Conservation (phyloP, 2,888 invertebrate genomes). For the Magallana nippona region DNA sequence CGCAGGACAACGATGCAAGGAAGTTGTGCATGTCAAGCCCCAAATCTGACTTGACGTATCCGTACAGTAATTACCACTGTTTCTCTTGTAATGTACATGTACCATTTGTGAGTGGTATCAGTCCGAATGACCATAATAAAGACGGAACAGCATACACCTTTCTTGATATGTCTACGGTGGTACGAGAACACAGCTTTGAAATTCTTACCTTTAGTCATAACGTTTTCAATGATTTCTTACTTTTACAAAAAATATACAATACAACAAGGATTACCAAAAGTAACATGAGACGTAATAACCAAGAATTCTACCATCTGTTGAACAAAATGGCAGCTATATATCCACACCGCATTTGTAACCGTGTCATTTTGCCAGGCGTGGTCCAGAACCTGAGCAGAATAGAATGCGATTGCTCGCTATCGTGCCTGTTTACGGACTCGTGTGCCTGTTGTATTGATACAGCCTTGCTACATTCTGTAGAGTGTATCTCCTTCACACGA, state of each 20-base stretch:
- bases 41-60: not conserved
- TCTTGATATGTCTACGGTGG: too few species aligned
- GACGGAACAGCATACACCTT: too few species aligned
- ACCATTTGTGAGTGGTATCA: too few species aligned
- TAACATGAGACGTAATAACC: too few species aligned
- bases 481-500: not conserved
- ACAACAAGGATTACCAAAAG: not conserved
- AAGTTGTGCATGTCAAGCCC: not conserved
- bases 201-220: not conserved
- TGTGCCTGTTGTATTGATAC: not conserved
- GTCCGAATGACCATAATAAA: too few species aligned
- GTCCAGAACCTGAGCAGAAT: not conserved
- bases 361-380: not conserved
- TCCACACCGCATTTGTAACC: conserved; percentile 10
- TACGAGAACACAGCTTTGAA: too few species aligned
- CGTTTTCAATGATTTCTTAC: not conserved
- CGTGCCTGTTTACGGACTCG: not conserved
- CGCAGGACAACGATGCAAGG: not conserved
- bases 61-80: not conserved
- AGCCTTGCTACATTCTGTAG: not conserved
- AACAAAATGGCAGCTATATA: not conserved
- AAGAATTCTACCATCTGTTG: not conserved
- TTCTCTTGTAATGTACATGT: not conserved
- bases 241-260: not conserved
- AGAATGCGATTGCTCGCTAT: not conserved